Base-by-base conservation (phyloP, 2,113 vertebrate species). In the Osmerus eperlanus region DNA sequence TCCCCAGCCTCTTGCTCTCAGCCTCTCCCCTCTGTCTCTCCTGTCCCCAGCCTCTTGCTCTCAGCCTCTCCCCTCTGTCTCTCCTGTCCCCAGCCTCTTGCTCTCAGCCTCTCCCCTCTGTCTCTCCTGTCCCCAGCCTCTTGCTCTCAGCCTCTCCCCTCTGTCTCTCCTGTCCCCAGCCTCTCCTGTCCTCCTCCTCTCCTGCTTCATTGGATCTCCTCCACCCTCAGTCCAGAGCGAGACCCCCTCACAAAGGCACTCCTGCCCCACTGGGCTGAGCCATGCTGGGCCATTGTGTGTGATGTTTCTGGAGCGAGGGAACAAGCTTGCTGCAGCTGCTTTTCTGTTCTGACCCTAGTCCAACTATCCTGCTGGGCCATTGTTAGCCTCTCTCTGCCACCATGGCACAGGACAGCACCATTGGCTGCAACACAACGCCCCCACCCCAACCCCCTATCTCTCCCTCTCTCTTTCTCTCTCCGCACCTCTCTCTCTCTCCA, bases 361-460 rank as follows among this genome's bases (percentile, higher is more conserved):
- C 23, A 78, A 85, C 80, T 62, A 81, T 78, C 90, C 87, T 86
- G 86, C 89, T 84, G 86, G 75, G 90, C 86, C 86, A 90, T 88
- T 91, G 86, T 92, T 85, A 87, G 28, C 67, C 75, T 72, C 85
- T 74, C 81, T 78, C 70, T 59, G 83, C 77, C 76, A 75, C 69
- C 82, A 82, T 79, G 73, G 70, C 69, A 72, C 78, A 82, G 73
- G 74, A 84, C 81, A 87, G 72, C 75, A 71, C 68, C 29, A 86
- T 80, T 80, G 77, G 79, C 74, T 62, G 73, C 69, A 69, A 66
- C 76, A 80, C 83, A 82, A 82, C 83, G 76, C 54, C 64, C 51
- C 68, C 59, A 79, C 73, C 70, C 75, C 65, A 21, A 68, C 65
- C 74, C 25, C 72, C 73, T 78, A 82, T 80, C 79, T 71, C 77